A percentile compares a stretch with the other conserved stretches of the same genome.
Evolutionary conservation across 2,888 invertebrate genomes (phyloP).

Genomic region (Zaprionus lineosus): DNA sequence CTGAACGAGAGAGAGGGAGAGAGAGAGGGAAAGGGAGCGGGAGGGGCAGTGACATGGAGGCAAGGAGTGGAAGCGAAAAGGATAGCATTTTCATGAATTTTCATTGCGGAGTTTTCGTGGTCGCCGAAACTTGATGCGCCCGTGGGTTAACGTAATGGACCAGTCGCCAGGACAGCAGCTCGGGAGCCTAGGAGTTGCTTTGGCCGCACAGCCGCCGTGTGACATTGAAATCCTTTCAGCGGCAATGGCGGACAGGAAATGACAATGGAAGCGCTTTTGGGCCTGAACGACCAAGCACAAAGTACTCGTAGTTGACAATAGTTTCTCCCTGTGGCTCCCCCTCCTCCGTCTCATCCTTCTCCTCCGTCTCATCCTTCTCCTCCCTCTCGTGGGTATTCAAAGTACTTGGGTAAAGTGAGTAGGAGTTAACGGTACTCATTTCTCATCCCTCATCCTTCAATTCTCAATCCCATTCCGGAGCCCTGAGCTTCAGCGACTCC

Average conservation of each 20-base stretch:
- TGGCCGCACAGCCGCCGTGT: constrained; percentile 39
- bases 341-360: neutral
- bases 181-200: neutral
- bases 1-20: neutral
- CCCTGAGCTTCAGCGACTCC: too few relatives aligned
- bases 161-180: neutral
- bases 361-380: neutral
- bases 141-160: constrained; percentile 59
- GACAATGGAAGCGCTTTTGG: constrained; percentile 36
- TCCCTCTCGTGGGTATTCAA: constrained; percentile 24
- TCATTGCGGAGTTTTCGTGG: constrained; percentile 63
- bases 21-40: neutral
- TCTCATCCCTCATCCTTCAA: neutral
- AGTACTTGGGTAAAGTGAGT: constrained; percentile 49
- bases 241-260: constrained; percentile 36
- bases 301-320: constrained; percentile 40
- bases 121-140: constrained; percentile 53
- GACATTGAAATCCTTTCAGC: constrained; percentile 75
- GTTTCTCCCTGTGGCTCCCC: constrained; percentile 14
- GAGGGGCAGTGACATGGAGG: too few relatives aligned
- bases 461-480: too few relatives aligned
- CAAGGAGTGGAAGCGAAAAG: neutral
- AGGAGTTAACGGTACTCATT: constrained; percentile 1
- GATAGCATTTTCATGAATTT: constrained; percentile 59
- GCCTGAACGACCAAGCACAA: constrained; percentile 21